phyloP scores from a whole-genome alignment of 2,888 invertebrate species.

The Archips xylosteana region DNA sequence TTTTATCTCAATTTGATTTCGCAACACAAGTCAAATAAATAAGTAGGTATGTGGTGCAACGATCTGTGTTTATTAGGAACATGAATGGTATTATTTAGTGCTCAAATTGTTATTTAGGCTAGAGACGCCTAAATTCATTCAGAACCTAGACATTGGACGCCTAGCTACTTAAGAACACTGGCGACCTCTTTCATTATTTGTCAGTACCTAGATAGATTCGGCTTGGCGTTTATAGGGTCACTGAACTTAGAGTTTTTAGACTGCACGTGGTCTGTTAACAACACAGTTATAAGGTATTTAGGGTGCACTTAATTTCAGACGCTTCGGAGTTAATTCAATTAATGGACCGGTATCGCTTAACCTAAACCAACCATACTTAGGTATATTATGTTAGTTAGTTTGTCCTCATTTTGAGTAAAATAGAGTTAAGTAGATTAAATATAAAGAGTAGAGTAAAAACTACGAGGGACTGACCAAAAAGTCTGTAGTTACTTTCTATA shows the following conservation, averaged over 20 bases:
- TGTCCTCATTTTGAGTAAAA: no score
- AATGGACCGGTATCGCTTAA: neutral
- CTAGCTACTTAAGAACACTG: conserved; percentile 26
- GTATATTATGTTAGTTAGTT: no score
- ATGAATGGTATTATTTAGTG: conserved; percentile 13
- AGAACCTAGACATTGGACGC: conserved; percentile 21
- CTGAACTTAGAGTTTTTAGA: conserved; percentile 25
- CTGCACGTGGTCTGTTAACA: conserved; percentile 9
- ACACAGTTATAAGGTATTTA: conserved; percentile 4
- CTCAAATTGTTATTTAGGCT: conserved; percentile 20
- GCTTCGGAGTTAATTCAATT: neutral
- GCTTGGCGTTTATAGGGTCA: conserved; percentile 17
- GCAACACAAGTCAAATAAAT: conserved; percentile 13
- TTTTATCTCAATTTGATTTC: neutral
- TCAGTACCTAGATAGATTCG: neutral
- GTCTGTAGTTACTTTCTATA: no score
- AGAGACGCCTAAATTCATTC: conserved; percentile 19
- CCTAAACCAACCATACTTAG: no score
- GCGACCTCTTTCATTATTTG: conserved; percentile 17
- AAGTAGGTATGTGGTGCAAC: neutral
- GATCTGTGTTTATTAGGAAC: conserved; percentile 17
- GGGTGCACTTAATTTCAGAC: conserved; percentile 13
- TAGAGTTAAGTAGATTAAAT: no score
- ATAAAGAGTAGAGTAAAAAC: no score
- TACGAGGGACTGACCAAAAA: no score